Percentiles rank a stretch among this genome's conserved stretches.
Conservation (phyloP, 2,113 vertebrate genomes). For the Spheniscus mendiculus region DNA sequence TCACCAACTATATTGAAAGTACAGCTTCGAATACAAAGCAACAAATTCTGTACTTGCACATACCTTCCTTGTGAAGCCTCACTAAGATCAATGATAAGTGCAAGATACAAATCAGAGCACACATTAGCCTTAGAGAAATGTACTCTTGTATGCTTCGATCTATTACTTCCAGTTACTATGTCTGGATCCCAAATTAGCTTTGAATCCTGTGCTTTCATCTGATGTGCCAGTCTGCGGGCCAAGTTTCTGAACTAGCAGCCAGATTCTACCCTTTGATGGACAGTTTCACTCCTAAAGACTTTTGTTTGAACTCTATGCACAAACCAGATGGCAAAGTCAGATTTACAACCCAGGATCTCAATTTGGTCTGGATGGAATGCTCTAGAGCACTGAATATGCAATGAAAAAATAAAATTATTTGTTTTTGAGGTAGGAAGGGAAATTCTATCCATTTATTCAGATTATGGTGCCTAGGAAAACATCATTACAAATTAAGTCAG, state of each 20-base stretch:
- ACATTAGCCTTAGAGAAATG: not conserved
- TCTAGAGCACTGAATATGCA: not conserved
- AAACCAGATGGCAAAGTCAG: not conserved
- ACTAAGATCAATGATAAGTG: not conserved
- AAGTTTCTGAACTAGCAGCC: not conserved
- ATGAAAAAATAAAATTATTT: not conserved
- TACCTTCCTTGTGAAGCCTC: not conserved
- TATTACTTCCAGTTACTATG: not conserved
- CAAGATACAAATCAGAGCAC: not conserved
- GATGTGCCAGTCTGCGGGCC: not conserved
- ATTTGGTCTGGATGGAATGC: not conserved
- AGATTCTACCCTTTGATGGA: not conserved
- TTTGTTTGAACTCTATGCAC: not conserved
- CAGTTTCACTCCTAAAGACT: not conserved
- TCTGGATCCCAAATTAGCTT: not conserved
- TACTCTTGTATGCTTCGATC: not conserved
- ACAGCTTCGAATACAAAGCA: not conserved
- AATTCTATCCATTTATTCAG: not conserved
- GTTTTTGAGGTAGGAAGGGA: not conserved
- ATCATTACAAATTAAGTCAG: not conserved
- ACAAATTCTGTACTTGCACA: not conserved
- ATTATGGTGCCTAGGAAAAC: not conserved
- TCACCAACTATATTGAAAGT: not conserved
- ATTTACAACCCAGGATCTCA: not conserved
- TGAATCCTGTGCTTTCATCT: not conserved